Percentiles rank a stretch among this genome's conserved stretches.
Evolutionary conservation across 23 tunicate genomes (phyloP).

Genomic region (Phallusia fumigata): DNA sequence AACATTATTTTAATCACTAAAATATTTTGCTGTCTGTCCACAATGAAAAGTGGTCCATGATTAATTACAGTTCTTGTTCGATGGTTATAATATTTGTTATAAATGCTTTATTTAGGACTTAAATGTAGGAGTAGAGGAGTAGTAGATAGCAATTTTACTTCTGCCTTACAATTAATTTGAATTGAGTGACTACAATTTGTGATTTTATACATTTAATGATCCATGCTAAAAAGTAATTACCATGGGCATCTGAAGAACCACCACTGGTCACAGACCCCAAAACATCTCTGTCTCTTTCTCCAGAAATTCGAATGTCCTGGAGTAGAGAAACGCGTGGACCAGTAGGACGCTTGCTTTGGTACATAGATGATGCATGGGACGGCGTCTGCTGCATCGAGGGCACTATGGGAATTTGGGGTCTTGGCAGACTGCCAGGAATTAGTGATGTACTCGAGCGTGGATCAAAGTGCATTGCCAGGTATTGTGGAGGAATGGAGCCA

Average conservation of each 20-base stretch:
- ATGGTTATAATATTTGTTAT: no score
- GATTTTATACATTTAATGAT: background rate
- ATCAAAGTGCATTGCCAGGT: background rate
- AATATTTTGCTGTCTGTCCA: no score
- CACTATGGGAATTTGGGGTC: background rate
- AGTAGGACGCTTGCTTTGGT: background rate
- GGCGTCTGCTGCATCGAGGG: background rate
- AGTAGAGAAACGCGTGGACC: conserved; percentile 56
- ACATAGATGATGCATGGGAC: background rate
- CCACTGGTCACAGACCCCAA: conserved; percentile 8
- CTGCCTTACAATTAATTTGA: no score
- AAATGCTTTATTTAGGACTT: no score
- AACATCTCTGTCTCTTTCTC: conserved; percentile 76
- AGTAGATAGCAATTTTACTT: no score
- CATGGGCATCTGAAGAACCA: background rate
- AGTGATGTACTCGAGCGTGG: background rate
- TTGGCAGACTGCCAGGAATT: background rate
- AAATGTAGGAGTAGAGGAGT: no score
- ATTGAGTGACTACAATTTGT: no score
- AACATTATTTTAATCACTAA: no score
- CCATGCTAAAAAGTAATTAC: background rate
- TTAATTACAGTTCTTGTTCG: no score
- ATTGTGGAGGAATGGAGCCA: background rate
- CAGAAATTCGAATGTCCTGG: conserved; percentile 84
- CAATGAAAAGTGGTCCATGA: no score